Percentiles rank a stretch among this genome's conserved stretches.
Conservation (phyloP, 2,797 vertebrate genomes). For the Darevskia nairensis region DNA sequence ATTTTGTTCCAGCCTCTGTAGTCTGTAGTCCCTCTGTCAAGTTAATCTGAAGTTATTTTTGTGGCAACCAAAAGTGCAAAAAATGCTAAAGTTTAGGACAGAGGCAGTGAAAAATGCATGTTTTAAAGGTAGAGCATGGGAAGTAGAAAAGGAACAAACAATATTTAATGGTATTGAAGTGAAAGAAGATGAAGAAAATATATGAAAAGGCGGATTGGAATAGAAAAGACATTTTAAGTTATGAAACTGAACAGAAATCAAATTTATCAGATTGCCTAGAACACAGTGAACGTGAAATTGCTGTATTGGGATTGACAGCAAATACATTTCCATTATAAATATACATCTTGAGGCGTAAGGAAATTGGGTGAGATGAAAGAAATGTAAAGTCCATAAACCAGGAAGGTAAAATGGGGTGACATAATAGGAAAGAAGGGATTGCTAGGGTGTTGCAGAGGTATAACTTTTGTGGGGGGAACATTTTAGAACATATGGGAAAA, state of each 20-base stretch:
- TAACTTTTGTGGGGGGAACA: background rate
- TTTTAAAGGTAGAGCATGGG: background rate
- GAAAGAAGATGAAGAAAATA: background rate
- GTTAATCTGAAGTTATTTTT: background rate
- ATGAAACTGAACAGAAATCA: slow-evolving; percentile 40
- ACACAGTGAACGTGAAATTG: slow-evolving; percentile 26
- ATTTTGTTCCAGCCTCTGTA: background rate
- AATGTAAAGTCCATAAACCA: slow-evolving; percentile 13
- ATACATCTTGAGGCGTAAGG: slow-evolving; percentile 13
- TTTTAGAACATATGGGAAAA: background rate
- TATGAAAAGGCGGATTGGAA: background rate
- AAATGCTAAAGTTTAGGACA: background rate
- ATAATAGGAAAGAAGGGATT: slow-evolving; percentile 2
- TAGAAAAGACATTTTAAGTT: slow-evolving; percentile 19
- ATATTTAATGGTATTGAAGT: background rate
- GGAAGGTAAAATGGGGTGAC: slow-evolving; percentile 13
- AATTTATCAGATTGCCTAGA: slow-evolving; percentile 33
- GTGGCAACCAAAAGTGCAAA: background rate
- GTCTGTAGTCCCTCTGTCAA: background rate
- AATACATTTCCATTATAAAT: slow-evolving; percentile 31
- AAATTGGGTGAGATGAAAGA: slow-evolving; percentile 25
- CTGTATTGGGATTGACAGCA: slow-evolving; percentile 20
- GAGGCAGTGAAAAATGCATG: too few species aligned
- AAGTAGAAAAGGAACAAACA: slow-evolving; percentile 4
- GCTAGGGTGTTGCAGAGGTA: background rate